Percentiles rank a stretch among this genome's conserved stretches.
These are phyloP conservation scores for Sialia sialis DNA, from an alignment of 2,113 vertebrate genomes.

Conservation along the genomic window DNA sequence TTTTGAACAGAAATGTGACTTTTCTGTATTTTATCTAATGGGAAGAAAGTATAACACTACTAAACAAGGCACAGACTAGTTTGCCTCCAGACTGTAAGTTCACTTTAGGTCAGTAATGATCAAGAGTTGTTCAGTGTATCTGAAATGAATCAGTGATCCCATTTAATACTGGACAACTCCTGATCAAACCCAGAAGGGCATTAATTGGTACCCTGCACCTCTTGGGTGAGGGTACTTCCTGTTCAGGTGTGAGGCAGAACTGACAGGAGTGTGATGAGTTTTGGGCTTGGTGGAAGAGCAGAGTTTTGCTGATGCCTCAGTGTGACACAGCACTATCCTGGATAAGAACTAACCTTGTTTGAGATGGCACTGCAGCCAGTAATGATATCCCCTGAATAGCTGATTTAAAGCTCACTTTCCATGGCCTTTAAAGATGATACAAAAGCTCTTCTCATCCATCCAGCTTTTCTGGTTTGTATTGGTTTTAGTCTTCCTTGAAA, in stretches of 20 bases:
- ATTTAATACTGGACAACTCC: not conserved
- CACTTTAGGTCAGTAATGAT: slow-evolving; percentile 46
- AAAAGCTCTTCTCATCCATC: not conserved
- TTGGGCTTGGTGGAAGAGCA: not conserved
- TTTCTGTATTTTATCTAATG: not conserved
- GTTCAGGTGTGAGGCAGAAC: not conserved
- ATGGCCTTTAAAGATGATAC: not conserved
- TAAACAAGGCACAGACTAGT: not conserved
- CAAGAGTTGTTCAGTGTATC: not conserved
- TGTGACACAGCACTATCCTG: not conserved
- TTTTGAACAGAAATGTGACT: not conserved
- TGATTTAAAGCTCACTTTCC: not conserved
- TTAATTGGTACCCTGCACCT: slow-evolving; percentile 6
- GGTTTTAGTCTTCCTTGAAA: not conserved
- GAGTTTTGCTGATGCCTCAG: not conserved
- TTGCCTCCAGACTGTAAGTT: slow-evolving; percentile 5
- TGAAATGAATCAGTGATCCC: not conserved
- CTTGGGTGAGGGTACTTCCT: not conserved
- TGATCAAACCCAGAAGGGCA: slow-evolving; percentile 43
- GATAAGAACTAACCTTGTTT: not conserved
- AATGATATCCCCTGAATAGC: not conserved
- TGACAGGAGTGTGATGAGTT: not conserved
- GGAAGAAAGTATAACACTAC: not conserved
- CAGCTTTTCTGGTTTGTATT: not conserved
- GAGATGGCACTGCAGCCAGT: slow-evolving; percentile 5